Conservation (phyloP, 1,140 invertebrate genomes). For the Tetragnatha versicolor region DNA sequence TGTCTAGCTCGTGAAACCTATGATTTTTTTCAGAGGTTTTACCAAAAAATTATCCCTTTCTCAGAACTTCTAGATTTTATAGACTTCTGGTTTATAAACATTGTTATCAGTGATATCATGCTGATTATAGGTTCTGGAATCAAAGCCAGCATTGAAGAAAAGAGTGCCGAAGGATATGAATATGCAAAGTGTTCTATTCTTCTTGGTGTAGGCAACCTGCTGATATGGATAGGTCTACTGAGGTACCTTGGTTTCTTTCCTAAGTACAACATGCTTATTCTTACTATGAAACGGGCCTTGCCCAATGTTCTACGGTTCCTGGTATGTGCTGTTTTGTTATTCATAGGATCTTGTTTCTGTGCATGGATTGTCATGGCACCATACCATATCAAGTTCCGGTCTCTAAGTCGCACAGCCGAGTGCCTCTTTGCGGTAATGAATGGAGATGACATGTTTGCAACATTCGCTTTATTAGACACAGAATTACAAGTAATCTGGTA, state of each 20-base stretch:
- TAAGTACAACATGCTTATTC: constrained; percentile 96
- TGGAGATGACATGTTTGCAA: constrained; percentile 99
- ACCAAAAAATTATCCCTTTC: constrained; percentile 75
- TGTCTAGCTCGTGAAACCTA: constrained; percentile 79
- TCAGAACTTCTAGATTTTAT: constrained; percentile 89
- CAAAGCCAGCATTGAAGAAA: constrained; percentile 92
- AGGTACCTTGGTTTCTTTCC: constrained; percentile 97
- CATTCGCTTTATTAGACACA: constrained; percentile 83
- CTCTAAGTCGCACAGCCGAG: constrained; percentile 85
- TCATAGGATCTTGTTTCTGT: constrained; percentile 89
- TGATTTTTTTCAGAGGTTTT: constrained; percentile 77
- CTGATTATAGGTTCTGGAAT: constrained; percentile 91
- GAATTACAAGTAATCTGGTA: constrained; percentile 90
- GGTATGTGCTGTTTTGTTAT: constrained; percentile 81
- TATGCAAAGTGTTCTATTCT: constrained; percentile 96
- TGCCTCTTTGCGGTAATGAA: constrained; percentile 86
- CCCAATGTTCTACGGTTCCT: constrained; percentile 93
- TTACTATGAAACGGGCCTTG: constrained; percentile 90
- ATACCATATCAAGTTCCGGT: constrained; percentile 96
- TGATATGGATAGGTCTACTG: constrained; percentile 97
- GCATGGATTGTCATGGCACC: constrained; percentile 98
- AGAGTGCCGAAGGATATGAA: constrained; percentile 75
- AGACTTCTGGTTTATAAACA: constrained; percentile 98
- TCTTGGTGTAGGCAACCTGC: constrained; percentile 90
- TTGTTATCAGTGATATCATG: constrained; percentile 94